Percentiles rank a stretch among this genome's conserved stretches.
Conservation (phyloP, 2,797 vertebrate species). For the Acridotheres tristis region DNA sequence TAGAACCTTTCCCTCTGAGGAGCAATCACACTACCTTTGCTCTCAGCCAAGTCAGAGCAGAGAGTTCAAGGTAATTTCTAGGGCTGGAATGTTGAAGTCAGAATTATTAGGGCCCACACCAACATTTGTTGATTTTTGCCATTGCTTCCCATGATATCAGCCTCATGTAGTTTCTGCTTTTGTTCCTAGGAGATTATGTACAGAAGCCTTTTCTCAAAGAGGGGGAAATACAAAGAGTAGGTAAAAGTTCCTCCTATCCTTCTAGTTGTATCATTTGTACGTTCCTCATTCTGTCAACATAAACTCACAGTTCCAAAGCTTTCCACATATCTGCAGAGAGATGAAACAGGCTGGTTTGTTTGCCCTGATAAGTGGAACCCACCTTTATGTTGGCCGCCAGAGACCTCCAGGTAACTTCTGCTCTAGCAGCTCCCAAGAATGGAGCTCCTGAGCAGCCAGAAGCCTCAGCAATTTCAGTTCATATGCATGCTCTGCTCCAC, state of each 20-base stretch:
- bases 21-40: not conserved
- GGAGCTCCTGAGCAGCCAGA: not conserved
- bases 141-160: not conserved
- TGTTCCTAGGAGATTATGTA: not conserved
- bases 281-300: not conserved
- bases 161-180: not conserved
- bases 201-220: not conserved
- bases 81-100: not conserved
- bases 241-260: not conserved
- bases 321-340: not conserved
- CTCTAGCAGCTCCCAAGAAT: not conserved
- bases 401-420: not conserved
- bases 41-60: not conserved
- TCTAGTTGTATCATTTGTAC: not conserved
- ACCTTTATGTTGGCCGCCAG: not conserved
- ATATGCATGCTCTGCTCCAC: fast-evolving
- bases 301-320: not conserved
- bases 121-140: not conserved
- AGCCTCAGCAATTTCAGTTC: not conserved
- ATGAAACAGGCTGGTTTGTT: not conserved
- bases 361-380: not conserved
- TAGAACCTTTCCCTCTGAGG: not conserved
- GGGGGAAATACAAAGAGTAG: not conserved
- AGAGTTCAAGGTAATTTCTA: not conserved
- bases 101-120: not conserved